Base-by-base conservation (phyloP, 1,140 invertebrate genomes). In the Drosophila suzukii region DNA sequence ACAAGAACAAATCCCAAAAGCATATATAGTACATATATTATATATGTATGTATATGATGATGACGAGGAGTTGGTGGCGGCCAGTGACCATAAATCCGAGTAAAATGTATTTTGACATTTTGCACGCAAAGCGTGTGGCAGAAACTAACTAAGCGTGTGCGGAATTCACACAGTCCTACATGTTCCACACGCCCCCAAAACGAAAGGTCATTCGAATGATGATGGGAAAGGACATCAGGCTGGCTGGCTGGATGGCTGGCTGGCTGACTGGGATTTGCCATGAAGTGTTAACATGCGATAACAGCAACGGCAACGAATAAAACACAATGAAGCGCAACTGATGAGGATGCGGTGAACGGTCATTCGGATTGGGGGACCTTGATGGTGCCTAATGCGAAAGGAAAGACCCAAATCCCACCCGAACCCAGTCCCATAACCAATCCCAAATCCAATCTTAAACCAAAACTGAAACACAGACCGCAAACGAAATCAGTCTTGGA, bases 51-150 rank as follows among this genome's bases (percentile, higher is more conserved):
- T 20, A 20, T 20, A 10, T 65, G 34, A 15, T 20, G 49, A 63
- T 43, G 47, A 32, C 3, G 57, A 58, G 38, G 27, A 49, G 66
- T 72, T 47, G 70, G 47, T 57, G 75, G 66, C 81, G 75, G 17
- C 71, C 67, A 88, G 78, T 88, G 83, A 89, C 84, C 84, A 88
- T 88, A 88, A 88, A 88, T 88, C 88, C 84, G 76, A 88, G 80
- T 84, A 78, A 89, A 89, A 89, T 89, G 76, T 89, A 89, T 89
- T 89, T 89, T 89, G 84, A 89, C 84, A 89, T 89, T 89, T 84
- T 81, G 84, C 84, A 89, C 84, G 84, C 83, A 82, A 89, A 88
- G 76, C 65, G 73, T 72, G 68, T 75, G 81, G 41, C 47, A 57
- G 55, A 70, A 75, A 66, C 76, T 79, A 88, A 86, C 83, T 83